Conservation (phyloP, 2,888 invertebrate genomes). For the Bombylius major region DNA sequence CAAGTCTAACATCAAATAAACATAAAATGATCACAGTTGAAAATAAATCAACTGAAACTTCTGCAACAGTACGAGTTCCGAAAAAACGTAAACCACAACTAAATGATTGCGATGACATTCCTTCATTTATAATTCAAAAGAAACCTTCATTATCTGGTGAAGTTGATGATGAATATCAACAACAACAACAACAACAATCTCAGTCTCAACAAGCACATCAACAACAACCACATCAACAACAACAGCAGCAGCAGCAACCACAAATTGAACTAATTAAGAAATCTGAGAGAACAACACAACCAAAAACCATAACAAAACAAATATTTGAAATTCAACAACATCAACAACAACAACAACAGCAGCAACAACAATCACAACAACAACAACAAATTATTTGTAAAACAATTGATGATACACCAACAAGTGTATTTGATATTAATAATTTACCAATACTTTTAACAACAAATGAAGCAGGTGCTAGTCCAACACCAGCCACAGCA, state of each 20-base stretch:
- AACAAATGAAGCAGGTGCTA: neutral
- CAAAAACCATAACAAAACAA: slow-evolving; percentile 2
- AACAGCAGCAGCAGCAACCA: neutral
- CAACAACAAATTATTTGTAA: neutral
- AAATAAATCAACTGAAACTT: neutral
- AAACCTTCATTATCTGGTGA: slow-evolving; percentile 9
- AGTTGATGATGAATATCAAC: neutral
- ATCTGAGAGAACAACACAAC: neutral
- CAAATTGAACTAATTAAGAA: neutral
- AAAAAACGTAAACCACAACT: slow-evolving; percentile 22
- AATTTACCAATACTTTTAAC: neutral
- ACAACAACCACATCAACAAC: neutral
- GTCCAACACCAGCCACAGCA: too few species aligned
- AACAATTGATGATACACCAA: neutral
- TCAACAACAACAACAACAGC: slow-evolving; percentile 10
- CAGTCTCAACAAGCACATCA: slow-evolving; percentile 15
- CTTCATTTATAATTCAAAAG: slow-evolving; percentile 21
- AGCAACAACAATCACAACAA: slow-evolving; percentile 1
- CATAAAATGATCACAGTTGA: neutral
- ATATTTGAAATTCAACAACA: slow-evolving; percentile 9
- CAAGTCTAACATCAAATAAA: neutral
- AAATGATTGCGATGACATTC: slow-evolving; percentile 21
- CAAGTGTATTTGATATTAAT: neutral
- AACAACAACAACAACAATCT: slow-evolving; percentile 17
- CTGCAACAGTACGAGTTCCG: neutral